Conservation (phyloP, 2,113 vertebrate genomes). For the Labeo rohita region DNA sequence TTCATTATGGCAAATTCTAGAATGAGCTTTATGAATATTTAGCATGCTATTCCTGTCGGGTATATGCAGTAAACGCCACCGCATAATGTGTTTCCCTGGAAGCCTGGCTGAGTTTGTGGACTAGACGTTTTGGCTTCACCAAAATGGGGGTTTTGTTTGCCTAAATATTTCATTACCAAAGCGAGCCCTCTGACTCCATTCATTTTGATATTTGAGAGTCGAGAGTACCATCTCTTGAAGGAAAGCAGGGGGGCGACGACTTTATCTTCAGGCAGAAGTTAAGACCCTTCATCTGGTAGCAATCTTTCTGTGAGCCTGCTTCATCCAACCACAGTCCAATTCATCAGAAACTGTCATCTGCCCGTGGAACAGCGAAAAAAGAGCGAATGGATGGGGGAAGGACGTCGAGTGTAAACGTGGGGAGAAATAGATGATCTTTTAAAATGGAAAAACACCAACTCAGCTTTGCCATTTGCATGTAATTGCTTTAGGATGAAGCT, state of each 20-base stretch:
- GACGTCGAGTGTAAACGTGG: slow-evolving; percentile 57
- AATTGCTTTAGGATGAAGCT: slow-evolving; percentile 67
- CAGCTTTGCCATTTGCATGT: slow-evolving; percentile 66
- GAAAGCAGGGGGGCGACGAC: slow-evolving; percentile 31
- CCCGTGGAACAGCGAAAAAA: slow-evolving; percentile 55
- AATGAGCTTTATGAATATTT: slow-evolving; percentile 49
- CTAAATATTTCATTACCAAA: slow-evolving; percentile 40
- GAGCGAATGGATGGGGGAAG: slow-evolving; percentile 4
- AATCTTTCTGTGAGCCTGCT: slow-evolving; percentile 71
- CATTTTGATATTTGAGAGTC: slow-evolving; percentile 37
- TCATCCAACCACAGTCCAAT: slow-evolving; percentile 76
- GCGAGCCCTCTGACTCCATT: slow-evolving; percentile 9
- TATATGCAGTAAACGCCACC: slow-evolving; percentile 35
- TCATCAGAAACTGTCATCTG: slow-evolving; percentile 77
- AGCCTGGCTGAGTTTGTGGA: slow-evolving; percentile 27
- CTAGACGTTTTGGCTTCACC: slow-evolving; percentile 37
- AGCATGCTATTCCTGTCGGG: slow-evolving; percentile 50
- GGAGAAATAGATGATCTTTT: slow-evolving; percentile 70
- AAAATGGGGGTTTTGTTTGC: slow-evolving; percentile 40
- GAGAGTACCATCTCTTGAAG: slow-evolving; percentile 40
- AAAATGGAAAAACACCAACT: slow-evolving; percentile 73
- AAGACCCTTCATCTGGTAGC: slow-evolving; percentile 80
- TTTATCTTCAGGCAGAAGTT: slow-evolving; percentile 56
- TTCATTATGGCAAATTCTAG: slow-evolving; percentile 36
- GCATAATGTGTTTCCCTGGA: slow-evolving; percentile 57